These are phyloP conservation scores for Equus quagga DNA, from an alignment of 2,113 vertebrate genomes.

Conservation along the genomic window DNA sequence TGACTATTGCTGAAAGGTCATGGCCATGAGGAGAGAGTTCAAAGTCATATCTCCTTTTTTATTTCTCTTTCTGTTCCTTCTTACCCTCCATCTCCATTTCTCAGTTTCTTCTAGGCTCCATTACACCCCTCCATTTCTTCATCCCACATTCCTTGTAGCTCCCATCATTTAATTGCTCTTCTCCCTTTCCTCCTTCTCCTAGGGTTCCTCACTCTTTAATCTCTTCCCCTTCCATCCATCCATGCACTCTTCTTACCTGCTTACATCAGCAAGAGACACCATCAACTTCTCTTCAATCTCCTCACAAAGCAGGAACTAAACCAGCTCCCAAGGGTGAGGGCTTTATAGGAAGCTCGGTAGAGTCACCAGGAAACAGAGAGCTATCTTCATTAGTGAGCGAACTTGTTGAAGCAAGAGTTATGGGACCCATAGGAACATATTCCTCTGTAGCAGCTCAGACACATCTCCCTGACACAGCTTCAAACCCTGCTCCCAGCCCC, in stretches of 20 bases:
- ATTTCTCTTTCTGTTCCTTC: not conserved
- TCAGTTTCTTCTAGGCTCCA: not conserved
- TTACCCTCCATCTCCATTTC: not conserved
- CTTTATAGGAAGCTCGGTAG: slow-evolving; percentile 60
- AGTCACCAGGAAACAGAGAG: slow-evolving; percentile 42
- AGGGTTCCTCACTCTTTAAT: not conserved
- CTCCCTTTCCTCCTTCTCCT: not conserved
- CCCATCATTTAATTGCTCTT: not conserved
- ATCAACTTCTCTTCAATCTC: slow-evolving; percentile 29
- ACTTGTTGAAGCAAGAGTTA: slow-evolving; percentile 51
- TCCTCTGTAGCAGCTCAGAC: not conserved
- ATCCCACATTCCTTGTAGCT: not conserved
- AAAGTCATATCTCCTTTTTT: not conserved
- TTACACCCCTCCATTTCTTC: not conserved
- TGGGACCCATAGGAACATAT: not conserved
- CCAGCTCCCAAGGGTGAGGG: not conserved
- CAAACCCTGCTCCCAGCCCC: not conserved
- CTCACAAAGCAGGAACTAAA: not conserved
- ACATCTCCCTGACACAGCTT: not conserved
- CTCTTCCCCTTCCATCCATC: not conserved
- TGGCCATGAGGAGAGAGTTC: not conserved
- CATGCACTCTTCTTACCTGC: slow-evolving; percentile 56
- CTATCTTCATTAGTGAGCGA: not conserved
- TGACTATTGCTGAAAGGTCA: not conserved
- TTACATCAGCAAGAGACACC: slow-evolving; percentile 8